Percentiles rank a stretch among this genome's conserved stretches.
Evolutionary conservation across 1,140 invertebrate species (phyloP).

Genomic region (Scylla paramamosain): DNA sequence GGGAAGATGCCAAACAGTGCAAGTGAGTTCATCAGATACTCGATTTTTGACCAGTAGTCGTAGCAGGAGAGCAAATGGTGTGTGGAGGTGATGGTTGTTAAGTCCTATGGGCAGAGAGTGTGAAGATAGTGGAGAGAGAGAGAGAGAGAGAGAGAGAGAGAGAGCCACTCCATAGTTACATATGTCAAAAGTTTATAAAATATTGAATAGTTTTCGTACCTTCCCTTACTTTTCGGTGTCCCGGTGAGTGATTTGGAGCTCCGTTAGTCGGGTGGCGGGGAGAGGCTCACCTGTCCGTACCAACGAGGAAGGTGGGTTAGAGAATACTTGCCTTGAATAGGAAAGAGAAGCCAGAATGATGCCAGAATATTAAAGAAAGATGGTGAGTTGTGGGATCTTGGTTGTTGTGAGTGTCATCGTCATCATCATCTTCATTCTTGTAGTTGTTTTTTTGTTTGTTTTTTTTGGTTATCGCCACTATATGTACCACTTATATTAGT

Average conservation of each 20-base stretch:
- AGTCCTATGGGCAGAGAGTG: too few relatives aligned
- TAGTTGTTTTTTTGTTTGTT: background rate
- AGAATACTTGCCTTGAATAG: slow-evolving; percentile 10
- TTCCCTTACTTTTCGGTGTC: background rate
- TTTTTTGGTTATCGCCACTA: background rate
- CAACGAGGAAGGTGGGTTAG: background rate
- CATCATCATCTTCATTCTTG: too few relatives aligned
- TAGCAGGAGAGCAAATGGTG: too few relatives aligned
- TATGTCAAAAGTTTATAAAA: background rate
- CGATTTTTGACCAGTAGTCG: too few relatives aligned
- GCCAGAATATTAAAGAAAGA: background rate
- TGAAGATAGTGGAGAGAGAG: background rate
- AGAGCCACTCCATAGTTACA: background rate
- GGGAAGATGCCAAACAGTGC: too few relatives aligned
- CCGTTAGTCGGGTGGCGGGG: background rate
- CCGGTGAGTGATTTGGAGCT: background rate
- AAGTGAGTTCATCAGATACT: too few relatives aligned
- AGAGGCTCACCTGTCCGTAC: background rate
- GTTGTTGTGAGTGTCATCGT: background rate
- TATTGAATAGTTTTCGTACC: background rate
- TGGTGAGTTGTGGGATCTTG: background rate
- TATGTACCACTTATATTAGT: too few relatives aligned
- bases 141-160: slow-evolving; percentile 20
- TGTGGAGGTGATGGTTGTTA: too few relatives aligned
- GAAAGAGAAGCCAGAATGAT: background rate